Conservation (phyloP, 1,140 invertebrate species). For the Branchinecta lynchi region DNA sequence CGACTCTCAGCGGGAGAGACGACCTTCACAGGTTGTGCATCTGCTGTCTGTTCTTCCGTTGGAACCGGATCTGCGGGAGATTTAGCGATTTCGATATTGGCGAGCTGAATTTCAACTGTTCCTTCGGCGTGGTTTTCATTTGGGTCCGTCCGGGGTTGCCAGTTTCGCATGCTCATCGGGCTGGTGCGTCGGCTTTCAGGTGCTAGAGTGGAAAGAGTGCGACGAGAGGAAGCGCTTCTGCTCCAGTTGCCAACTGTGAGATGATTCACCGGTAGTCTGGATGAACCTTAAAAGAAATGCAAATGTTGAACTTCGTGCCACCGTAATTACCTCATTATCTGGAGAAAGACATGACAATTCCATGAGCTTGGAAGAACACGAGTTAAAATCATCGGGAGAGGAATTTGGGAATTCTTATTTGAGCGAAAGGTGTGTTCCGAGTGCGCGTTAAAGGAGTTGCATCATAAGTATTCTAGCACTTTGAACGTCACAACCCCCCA, state of each 20-base stretch:
- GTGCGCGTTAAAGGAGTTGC: too few species aligned
- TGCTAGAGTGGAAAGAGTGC: neutral
- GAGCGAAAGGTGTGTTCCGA: too few species aligned
- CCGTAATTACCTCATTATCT: neutral
- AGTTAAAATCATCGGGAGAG: too few species aligned
- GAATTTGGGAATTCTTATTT: too few species aligned
- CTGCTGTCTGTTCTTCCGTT: neutral
- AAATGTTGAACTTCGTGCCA: neutral
- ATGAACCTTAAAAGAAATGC: neutral
- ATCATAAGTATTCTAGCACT: too few species aligned
- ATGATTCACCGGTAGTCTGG: neutral
- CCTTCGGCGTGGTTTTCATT: neutral
- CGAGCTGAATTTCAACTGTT: neutral
- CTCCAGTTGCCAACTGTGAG: neutral
- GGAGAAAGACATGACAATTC: neutral
- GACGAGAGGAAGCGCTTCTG: neutral
- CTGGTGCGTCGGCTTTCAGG: neutral
- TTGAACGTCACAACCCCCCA: too few species aligned
- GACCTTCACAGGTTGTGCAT: too few species aligned
- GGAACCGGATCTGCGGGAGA: neutral
- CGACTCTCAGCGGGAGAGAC: too few species aligned
- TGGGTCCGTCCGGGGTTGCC: neutral
- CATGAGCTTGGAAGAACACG: too few species aligned
- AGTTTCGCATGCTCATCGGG: neutral
- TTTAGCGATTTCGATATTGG: neutral